These are phyloP conservation scores for Drosophila diplacantha DNA, from an alignment of 2,888 invertebrate species.

Conservation along the genomic window DNA sequence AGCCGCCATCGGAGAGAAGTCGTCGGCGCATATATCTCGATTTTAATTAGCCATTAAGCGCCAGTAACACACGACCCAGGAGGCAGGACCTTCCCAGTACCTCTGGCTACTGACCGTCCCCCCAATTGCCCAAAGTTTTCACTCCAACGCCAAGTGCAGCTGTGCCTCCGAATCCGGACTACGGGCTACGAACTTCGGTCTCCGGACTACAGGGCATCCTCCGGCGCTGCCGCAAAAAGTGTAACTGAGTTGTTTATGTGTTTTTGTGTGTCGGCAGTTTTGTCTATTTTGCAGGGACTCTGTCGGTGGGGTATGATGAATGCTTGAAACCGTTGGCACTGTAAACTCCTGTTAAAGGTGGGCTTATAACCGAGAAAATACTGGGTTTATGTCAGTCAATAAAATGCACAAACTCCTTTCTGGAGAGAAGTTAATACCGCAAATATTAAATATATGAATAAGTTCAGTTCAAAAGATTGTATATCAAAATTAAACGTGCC, in stretches of 20 bases:
- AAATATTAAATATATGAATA: no score
- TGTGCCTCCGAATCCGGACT: constrained; percentile 42
- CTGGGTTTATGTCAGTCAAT: not conserved
- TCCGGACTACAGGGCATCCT: not conserved
- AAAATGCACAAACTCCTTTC: no score
- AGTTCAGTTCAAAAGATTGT: no score
- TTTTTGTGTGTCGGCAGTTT: constrained; percentile 43
- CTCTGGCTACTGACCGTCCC: constrained; percentile 1
- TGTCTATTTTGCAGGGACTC: constrained; percentile 24
- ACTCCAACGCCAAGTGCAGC: constrained; percentile 50
- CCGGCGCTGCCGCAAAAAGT: constrained; percentile 49
- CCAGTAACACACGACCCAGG: constrained; percentile 37
- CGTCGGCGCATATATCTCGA: constrained; percentile 39
- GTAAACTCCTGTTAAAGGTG: not conserved
- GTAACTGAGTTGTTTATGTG: constrained; percentile 70
- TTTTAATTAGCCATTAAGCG: constrained; percentile 67
- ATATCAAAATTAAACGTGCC: no score
- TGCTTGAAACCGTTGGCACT: constrained; percentile 1
- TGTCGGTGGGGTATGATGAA: constrained; percentile 13
- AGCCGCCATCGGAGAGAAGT: constrained; percentile 16
- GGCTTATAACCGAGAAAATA: not conserved
- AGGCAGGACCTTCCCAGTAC: not conserved
- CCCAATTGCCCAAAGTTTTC: constrained; percentile 38
- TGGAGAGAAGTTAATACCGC: not conserved
- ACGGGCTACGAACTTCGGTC: not conserved